phyloP scores from a whole-genome alignment of 2,888 invertebrate species.

The Drosophila infuscata region DNA sequence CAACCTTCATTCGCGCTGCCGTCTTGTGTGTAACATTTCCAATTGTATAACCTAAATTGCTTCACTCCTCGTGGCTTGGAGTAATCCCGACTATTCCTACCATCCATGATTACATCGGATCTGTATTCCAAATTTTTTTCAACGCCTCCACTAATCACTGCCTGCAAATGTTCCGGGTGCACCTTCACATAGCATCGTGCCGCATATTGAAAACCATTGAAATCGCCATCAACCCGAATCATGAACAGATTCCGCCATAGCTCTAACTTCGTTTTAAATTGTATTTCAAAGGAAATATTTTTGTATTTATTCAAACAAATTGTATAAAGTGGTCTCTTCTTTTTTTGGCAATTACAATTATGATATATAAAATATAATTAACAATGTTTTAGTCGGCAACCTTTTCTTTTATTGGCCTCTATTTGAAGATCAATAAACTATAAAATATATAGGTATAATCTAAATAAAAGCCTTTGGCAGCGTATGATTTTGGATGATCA shows the following conservation, averaged over 20 bases:
- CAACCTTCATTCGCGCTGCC: constrained; percentile 30
- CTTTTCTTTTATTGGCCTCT: no score
- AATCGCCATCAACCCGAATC: constrained; percentile 9
- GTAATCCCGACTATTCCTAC: constrained; percentile 47
- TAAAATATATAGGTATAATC: no score
- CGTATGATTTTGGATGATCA: no score
- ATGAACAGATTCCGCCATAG: constrained; percentile 39
- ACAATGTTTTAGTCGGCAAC: no score
- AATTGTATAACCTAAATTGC: constrained; percentile 47
- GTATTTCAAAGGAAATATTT: not conserved
- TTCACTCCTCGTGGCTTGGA: constrained; percentile 11
- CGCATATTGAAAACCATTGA: not conserved
- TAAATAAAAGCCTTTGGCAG: no score
- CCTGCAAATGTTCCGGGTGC: constrained; percentile 22
- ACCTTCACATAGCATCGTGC: constrained; percentile 54
- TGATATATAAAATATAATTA: no score
- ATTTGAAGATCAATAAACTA: no score
- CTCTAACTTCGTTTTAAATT: not conserved
- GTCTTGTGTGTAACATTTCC: constrained; percentile 39
- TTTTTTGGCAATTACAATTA: no score
- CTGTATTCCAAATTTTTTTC: accelerated
- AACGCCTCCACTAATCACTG: constrained; percentile 49
- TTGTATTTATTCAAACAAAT: no score
- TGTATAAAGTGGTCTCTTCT: no score
- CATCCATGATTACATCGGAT: constrained; percentile 34